Conservation (phyloP, 1,140 invertebrate species). For the Bombus turneri region DNA sequence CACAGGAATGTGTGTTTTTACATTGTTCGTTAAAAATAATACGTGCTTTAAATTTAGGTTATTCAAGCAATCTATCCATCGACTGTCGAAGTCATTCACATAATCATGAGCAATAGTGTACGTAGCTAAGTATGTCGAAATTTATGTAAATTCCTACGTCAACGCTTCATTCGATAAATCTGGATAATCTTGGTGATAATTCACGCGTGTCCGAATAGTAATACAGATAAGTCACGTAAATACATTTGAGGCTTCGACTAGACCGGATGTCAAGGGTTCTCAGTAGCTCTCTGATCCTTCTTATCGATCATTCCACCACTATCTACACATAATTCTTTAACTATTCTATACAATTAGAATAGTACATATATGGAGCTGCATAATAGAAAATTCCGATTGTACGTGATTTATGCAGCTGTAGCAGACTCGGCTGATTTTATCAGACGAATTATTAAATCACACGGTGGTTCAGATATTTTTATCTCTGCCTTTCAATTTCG, state of each 20-base stretch:
- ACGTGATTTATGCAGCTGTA: background rate
- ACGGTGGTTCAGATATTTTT: background rate
- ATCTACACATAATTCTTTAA: background rate
- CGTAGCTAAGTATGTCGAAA: background rate
- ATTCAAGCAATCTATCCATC: no score
- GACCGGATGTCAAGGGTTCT: background rate
- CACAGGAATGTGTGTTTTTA: no score
- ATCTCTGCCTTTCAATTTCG: background rate
- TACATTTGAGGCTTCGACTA: background rate
- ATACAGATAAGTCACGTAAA: background rate
- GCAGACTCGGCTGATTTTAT: background rate
- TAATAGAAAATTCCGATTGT: background rate
- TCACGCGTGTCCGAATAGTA: background rate
- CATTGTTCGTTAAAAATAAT: no score
- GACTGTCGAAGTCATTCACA: no score
- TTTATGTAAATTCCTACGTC: background rate
- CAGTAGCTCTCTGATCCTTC: background rate
- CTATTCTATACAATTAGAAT: no score
- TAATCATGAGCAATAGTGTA: no score
- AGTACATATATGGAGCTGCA: background rate
- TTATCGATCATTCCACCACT: background rate
- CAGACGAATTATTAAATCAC: background rate
- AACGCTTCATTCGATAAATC: background rate
- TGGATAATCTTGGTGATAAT: background rate
- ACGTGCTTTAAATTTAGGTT: no score